Conservation (phyloP, 2,888 invertebrate species). For the Pheosia tremula region DNA sequence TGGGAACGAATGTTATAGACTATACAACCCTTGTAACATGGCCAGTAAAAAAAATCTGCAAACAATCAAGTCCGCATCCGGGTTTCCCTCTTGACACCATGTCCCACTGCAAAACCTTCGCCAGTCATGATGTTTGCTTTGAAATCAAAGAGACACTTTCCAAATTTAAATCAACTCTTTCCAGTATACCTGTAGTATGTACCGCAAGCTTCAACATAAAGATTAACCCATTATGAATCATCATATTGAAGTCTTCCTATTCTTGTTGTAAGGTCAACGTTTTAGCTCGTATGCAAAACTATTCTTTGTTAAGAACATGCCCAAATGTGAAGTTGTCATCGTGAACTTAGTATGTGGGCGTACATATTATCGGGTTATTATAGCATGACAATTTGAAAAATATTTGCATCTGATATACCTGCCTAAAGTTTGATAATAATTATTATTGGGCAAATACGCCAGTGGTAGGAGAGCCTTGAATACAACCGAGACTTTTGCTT, state of each 20-base stretch:
- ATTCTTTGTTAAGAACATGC: constrained; percentile 22
- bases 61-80: background rate
- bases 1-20: no score
- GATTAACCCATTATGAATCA: background rate
- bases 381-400: background rate
- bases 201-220: background rate
- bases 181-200: no score
- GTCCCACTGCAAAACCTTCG: background rate
- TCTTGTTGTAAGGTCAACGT: constrained; percentile 4
- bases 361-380: background rate
- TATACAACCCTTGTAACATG: background rate
- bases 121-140: background rate
- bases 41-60: background rate
- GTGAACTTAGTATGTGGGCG: constrained; percentile 13
- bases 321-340: constrained; percentile 22
- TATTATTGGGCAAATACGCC: no score
- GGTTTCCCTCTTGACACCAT: background rate
- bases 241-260: background rate
- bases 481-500: no score
- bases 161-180: background rate
- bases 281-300: constrained; percentile 27
- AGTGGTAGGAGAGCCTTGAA: no score
- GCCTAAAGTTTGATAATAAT: no score
- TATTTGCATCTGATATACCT: no score
- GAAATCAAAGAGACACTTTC: background rate